Conservation (phyloP, 2,888 invertebrate species). For the Idaea straminata region DNA sequence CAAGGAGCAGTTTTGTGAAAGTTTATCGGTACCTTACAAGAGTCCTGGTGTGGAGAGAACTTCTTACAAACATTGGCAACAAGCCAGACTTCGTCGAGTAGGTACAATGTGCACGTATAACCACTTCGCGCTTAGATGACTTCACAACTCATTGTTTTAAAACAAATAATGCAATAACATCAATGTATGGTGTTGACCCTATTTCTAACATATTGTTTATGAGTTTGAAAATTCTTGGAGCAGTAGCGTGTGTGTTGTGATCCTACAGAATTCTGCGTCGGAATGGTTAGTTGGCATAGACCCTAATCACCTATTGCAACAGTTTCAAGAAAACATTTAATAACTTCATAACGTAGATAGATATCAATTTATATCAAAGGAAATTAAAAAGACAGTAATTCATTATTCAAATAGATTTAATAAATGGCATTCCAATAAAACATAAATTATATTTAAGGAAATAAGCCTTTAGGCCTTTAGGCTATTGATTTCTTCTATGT, state of each 20-base stretch:
- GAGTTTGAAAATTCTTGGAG: background rate
- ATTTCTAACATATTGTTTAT: background rate
- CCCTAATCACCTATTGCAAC: background rate
- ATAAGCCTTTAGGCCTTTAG: constrained; percentile 42
- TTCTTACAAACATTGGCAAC: constrained; percentile 62
- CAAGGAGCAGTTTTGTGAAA: constrained; percentile 45
- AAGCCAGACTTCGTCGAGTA: constrained; percentile 44
- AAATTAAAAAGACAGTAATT: background rate
- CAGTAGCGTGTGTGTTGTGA: background rate
- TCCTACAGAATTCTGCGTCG: no score
- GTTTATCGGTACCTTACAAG: constrained; percentile 50
- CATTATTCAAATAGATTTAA: background rate
- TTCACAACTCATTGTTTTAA: constrained; percentile 31
- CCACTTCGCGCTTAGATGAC: constrained; percentile 49
- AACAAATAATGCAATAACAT: constrained; percentile 15
- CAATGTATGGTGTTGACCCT: background rate
- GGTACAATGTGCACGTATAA: constrained; percentile 54
- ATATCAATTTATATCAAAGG: background rate
- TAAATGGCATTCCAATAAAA: background rate
- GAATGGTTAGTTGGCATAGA: no score
- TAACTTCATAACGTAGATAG: background rate
- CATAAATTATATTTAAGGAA: constrained; percentile 19
- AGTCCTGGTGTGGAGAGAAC: constrained; percentile 39
- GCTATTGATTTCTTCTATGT: constrained; percentile 43
- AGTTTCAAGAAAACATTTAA: background rate